Evolutionary conservation across 2,797 vertebrate genomes (phyloP), one percentile per base, ranked within the genome.

Genomic region (Paramormyrops hopkinsi): DNA sequence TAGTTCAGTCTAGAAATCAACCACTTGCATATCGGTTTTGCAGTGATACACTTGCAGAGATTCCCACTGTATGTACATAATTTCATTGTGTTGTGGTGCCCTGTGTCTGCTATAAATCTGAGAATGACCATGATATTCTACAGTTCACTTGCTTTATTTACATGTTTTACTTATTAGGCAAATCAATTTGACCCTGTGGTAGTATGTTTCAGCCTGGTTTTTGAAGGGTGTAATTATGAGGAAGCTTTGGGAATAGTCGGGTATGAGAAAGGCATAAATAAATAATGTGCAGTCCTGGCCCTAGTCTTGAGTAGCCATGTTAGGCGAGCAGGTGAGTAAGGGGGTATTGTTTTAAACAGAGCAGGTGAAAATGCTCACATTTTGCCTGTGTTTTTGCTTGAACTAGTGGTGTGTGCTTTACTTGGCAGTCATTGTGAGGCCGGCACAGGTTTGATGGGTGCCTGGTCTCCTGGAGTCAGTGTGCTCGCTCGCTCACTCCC

Each of bases 321-420:
- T 87, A 33, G 37, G 12, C 4, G 17, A 29, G 9, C 85, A 87
- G 29, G 85, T 56, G 85, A 37, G 29, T 25, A 41, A 29, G 37
- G 56, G 41, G 4, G 1, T 46, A 17, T 62, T 29, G 19, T 22
- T 48, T 46, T 22, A 46, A 69, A 11, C 54, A 44, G 56, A 62
- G 46, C 9, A 37, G 17, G 87, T 76, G 22, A 19, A 33, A 46
- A 86, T 54, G 84, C 85, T 53, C 33, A 19, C 12, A 59, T 56
- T 53, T 29, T 56, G 54, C 87, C 17, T 62, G 29, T 19, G 82
- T 54, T 88, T 83, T 29, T 46, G 48, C 85, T 8, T 25, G 22
- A 51, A 22, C 65, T 84, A 5, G 85, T 46, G 76, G 12, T 50
- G 73, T 65, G 17, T 14, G 82, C 89, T 88, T 91, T 92, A 89